Base-by-base conservation (phyloP, 2,888 invertebrate genomes). In the Trichogramma dendrolimi region DNA sequence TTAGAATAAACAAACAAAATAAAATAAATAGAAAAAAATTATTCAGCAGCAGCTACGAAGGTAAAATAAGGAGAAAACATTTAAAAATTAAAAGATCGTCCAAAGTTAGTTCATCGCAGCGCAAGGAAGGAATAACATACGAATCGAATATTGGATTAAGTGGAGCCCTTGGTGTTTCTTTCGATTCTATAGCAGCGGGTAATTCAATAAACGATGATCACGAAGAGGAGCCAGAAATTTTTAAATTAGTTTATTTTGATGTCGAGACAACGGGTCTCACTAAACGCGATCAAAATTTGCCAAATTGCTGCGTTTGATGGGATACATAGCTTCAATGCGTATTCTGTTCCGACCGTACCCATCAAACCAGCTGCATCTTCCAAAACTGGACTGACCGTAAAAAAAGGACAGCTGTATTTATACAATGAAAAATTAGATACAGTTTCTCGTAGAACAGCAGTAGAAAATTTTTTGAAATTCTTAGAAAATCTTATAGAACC, bases 101-200 rank as follows among this genome's bases (percentile, higher is more conserved):
- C 4, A 43, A 56, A 59, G 44, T 41, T 40, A 55, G 48, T 50
- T 49, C 56, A 39, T 41, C 46, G 27, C 42, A 56, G 40, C 11
- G 52, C 5, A 38, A 42, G 6, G 61, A 67, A 59, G 67, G 61
- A 14, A 49, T 60, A 11, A 62, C 57, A 5, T 67, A 67, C 44
- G 41, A 53, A 48, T 47, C 55, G 7, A 47, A 59, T 27, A 58
- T 56, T n/a, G 66, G 64, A 42, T 48, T 64, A 10, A 58, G 49
- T 44, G 43, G 50, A 8, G 41, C 55, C 7, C 40, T 60, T 6
- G 49, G 47, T 40, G 51, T 60, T 39, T 11, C 58, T 27, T 38
- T 47, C 14, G 47, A 65, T 46, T 27, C 46, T 46, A 42, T 43
- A 44, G 14, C 40, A 14, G 40, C 49, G 4, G 41, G 11, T 58